phyloP scores from a whole-genome alignment of 2,888 invertebrate species.

The Stomorhina lunata region DNA sequence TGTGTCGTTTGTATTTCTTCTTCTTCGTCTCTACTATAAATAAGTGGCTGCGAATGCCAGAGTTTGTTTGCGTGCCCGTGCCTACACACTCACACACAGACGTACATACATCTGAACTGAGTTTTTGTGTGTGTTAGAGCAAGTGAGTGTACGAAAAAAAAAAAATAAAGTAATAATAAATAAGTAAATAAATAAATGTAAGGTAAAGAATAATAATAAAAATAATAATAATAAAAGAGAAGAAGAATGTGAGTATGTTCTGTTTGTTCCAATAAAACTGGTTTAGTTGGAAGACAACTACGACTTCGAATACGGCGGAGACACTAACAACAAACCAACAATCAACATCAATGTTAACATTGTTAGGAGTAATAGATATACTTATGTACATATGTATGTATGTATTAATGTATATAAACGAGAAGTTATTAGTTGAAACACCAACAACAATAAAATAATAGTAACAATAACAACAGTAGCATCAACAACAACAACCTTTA shows the following conservation, averaged over 20 bases:
- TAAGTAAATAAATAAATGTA: no score
- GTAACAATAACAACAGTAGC: constrained; percentile 31
- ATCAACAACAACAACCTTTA: constrained; percentile 16
- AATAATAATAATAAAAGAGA: constrained; percentile 10
- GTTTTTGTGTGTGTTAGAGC: constrained; percentile 1
- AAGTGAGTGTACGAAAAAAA: constrained; percentile 27
- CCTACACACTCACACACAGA: constrained; percentile 4
- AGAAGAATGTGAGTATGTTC: constrained; percentile 47
- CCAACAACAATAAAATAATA: no score
- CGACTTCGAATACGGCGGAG: constrained; percentile 22
- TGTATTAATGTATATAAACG: no score
- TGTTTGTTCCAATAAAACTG: constrained; percentile 65
- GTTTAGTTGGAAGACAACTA: constrained; percentile 64
- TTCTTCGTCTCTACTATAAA: constrained; percentile 29
- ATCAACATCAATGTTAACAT: constrained; percentile 23
- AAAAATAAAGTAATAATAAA: no score
- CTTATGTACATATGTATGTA: no score
- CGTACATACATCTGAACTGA: background rate
- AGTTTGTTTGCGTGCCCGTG: constrained; percentile 47
- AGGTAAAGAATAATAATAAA: constrained; percentile 41
- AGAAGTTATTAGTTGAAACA: constrained; percentile 52
- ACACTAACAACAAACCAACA: constrained; percentile 18
- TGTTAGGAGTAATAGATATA: constrained; percentile 41
- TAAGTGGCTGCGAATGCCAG: constrained; percentile 45
- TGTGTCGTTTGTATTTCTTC: constrained; percentile 17